These are phyloP conservation scores for Lamellibrachia columna DNA, from an alignment of 2,888 invertebrate species.

Conservation along the genomic window DNA sequence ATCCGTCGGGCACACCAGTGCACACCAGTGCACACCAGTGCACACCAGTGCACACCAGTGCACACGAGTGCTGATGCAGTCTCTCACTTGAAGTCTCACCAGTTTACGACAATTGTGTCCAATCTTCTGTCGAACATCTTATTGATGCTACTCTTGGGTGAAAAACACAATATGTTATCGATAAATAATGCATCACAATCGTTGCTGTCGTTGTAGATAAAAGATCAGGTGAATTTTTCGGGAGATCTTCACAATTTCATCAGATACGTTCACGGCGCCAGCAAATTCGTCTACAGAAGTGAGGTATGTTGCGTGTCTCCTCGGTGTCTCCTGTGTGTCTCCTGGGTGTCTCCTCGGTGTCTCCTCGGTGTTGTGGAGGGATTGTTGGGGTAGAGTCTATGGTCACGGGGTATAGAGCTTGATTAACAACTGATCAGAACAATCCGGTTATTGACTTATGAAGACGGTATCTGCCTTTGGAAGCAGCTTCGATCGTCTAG, in stretches of 20 bases:
- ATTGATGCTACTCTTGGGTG: background rate
- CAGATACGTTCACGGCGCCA: constrained; percentile 31
- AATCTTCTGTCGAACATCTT: background rate
- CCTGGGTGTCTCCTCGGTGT: background rate
- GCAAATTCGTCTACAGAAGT: constrained; percentile 33
- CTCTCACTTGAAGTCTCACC: too few species aligned
- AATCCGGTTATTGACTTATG: background rate
- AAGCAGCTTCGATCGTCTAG: background rate
- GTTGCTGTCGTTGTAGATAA: constrained; percentile 30
- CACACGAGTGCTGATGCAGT: background rate
- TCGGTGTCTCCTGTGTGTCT: background rate
- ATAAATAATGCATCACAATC: background rate
- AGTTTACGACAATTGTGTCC: background rate
- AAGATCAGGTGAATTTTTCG: constrained; percentile 29
- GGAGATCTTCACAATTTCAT: constrained; percentile 36
- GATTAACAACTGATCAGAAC: background rate
- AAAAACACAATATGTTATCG: background rate
- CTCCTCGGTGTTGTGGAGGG: background rate
- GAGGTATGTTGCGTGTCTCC: constrained; percentile 23
- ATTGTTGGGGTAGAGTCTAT: background rate
- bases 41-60: background rate
- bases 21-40: background rate
- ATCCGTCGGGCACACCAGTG: background rate
- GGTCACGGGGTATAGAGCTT: background rate
- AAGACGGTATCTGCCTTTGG: background rate